Conservation (phyloP, 1,140 invertebrate genomes). For the Aphelenchoides besseyi region DNA sequence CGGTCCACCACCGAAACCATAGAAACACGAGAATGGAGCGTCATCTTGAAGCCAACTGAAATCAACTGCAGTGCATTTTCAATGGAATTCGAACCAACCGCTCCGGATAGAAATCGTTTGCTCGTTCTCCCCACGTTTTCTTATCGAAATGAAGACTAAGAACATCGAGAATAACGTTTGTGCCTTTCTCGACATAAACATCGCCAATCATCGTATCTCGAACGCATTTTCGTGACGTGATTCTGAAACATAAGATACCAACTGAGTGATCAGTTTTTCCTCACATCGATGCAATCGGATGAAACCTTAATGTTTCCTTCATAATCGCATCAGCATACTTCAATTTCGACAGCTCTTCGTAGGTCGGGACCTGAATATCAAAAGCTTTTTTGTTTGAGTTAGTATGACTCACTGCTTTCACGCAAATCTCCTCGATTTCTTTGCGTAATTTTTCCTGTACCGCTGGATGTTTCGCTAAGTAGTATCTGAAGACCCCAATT, state of each 20-base stretch:
- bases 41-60: slow-evolving; percentile 2
- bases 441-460: slow-evolving; percentile 68
- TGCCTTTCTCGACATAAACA: slow-evolving; percentile 35
- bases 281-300: slow-evolving; percentile 50
- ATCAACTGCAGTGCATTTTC: neutral
- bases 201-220: slow-evolving; percentile 39
- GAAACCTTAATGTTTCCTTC: slow-evolving; percentile 54
- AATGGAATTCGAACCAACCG: slow-evolving; percentile 11
- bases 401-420: slow-evolving; percentile 35
- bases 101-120: slow-evolving; percentile 42
- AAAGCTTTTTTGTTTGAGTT: too few relatives aligned
- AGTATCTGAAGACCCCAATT: too few relatives aligned
- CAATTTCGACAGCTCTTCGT: slow-evolving; percentile 51
- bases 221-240: slow-evolving; percentile 28
- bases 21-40: neutral
- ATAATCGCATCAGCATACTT: slow-evolving; percentile 53
- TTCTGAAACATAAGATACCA: slow-evolving; percentile 29
- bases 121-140: slow-evolving; percentile 44
- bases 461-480: slow-evolving; percentile 69
- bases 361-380: slow-evolving; percentile 41
- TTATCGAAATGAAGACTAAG: slow-evolving; percentile 40
- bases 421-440: slow-evolving; percentile 64
- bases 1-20: neutral
- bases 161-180: slow-evolving; percentile 33
- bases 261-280: too few relatives aligned